Base-by-base conservation (phyloP, 2,888 invertebrate genomes). In the Campoplex capitator region DNA sequence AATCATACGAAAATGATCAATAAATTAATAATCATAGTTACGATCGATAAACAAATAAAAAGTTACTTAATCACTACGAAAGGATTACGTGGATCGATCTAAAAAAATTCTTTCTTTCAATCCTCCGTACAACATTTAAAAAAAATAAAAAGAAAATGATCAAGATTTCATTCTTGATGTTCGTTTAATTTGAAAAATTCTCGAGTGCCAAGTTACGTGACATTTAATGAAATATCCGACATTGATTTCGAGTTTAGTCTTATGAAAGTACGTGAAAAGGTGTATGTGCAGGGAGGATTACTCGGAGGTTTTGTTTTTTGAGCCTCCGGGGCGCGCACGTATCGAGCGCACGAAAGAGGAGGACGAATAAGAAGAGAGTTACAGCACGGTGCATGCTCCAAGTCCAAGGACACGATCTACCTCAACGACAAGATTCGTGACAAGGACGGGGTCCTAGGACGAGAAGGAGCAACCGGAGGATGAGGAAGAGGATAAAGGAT, bases 341-440 rank as follows among this genome's bases (percentile, higher is more conserved):
- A 71, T 48, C 35, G 76, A 86, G 75, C 51, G 48, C 51, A 48
- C 28, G 67, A 62, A 42, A 38, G 62, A 83, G 75, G 83, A 82
- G 71, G 65, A 84, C 68, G 76, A 86, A 85, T 65, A 51, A 77
- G 23, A 48, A 88, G 86, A 70, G 89, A 88, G 83, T 74, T 86
- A 88, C 67, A 82, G 84, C 86, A 84, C 90, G 56, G 42, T 78
- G 23, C 32, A 56, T 71, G 89, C 88, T 88, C 87, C 89, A 91
- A 86, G 80, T 89, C 90, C 92, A 92, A 92, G 92, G 92, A 91
- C 92, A 92, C 89, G 90, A 90, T 91, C 89, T 89, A 90, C 89
- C 90, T 90, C 89, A 90, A 90, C 90, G 89, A 89, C 88, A 86
- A 86, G 88, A 89, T 88, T 89, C 90, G 90, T 89, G 91, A 91